A percentile compares a stretch with the other conserved stretches of the same genome.
Evolutionary conservation across 2,888 invertebrate genomes (phyloP).

Genomic region (Diploptera punctata): DNA sequence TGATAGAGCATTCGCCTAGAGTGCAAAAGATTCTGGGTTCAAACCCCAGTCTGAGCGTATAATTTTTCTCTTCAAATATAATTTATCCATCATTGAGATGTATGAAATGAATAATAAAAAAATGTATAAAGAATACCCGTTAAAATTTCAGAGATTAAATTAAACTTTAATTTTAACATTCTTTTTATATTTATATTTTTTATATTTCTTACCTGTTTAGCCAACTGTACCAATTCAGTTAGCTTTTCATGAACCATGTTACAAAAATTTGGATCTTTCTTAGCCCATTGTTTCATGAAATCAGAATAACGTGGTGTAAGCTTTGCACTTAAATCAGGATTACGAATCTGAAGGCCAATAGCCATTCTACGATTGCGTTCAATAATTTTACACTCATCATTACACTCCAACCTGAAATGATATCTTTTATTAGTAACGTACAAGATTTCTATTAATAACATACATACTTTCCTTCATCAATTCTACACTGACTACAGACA

Average conservation of each 20-base stretch:
- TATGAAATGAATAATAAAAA: no score
- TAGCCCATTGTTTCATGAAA: conserved; percentile 81
- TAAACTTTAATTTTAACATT: no score
- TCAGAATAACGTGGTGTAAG: conserved; percentile 87
- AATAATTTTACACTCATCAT: conserved; percentile 86
- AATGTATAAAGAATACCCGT: no score
- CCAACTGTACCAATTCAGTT: conserved; percentile 82
- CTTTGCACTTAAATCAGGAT: conserved; percentile 84
- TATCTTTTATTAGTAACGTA: background rate
- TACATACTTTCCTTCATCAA: no score
- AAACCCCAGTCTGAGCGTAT: no score
- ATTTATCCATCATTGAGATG: no score
- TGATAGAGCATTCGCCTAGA: no score
- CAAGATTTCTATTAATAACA: background rate
- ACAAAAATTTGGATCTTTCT: conserved; percentile 81
- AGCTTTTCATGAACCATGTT: conserved; percentile 83
- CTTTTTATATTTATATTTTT: no score
- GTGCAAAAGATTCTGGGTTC: no score
- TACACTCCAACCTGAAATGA: conserved; percentile 80
- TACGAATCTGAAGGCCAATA: conserved; percentile 89
- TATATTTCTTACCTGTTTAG: conserved; percentile 83
- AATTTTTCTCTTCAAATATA: no score
- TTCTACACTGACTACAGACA: no score
- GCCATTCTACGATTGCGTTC: conserved; percentile 91
- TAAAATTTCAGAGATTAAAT: no score